A percentile compares a stretch with the other conserved stretches of the same genome.
phyloP scores from a whole-genome alignment of 1,140 invertebrate species.

The Listronotus bonariensis region DNA sequence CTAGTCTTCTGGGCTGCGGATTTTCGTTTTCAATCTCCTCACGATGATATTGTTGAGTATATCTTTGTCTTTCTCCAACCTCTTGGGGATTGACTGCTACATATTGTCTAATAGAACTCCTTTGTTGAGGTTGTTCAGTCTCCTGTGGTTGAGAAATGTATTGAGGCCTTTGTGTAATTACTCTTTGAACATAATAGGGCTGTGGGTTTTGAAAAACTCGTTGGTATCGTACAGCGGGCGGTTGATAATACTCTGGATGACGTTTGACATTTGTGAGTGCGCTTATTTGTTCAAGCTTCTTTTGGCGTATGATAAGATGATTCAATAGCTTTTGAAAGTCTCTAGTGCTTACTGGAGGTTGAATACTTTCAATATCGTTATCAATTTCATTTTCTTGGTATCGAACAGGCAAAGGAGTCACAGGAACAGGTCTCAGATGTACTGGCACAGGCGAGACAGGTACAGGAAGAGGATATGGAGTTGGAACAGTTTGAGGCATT shows the following conservation, averaged over 20 bases:
- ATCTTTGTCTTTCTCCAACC: constrained; percentile 8
- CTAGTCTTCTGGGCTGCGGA: constrained; percentile 9
- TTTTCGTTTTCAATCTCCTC: constrained; percentile 17
- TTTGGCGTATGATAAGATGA: constrained; percentile 62
- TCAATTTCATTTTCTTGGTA: constrained; percentile 40
- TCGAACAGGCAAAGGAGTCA: constrained; percentile 39
- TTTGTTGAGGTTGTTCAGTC: constrained; percentile 11
- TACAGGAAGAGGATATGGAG: constrained; percentile 50
- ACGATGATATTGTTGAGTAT: constrained; percentile 25
- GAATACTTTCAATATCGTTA: constrained; percentile 50
- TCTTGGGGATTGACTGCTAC: constrained; percentile 21
- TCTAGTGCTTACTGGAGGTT: constrained; percentile 61
- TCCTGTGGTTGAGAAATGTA: constrained; percentile 14
- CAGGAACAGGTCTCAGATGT: constrained; percentile 43
- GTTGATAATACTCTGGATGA: constrained; percentile 31
- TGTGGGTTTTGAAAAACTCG: constrained; percentile 27
- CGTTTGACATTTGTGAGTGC: constrained; percentile 39
- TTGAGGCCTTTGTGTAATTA: constrained; percentile 23
- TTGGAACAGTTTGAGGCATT: constrained; percentile 45
- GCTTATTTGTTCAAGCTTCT: constrained; percentile 58
- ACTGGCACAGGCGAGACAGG: constrained; percentile 42
- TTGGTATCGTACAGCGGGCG: constrained; percentile 37
- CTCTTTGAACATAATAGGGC: constrained; percentile 34
- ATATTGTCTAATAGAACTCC: constrained; percentile 19
- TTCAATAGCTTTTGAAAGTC: constrained; percentile 64